These are phyloP conservation scores for Naso thynnoides DNA, from an alignment of 2,797 vertebrate genomes.

Conservation along the genomic window DNA sequence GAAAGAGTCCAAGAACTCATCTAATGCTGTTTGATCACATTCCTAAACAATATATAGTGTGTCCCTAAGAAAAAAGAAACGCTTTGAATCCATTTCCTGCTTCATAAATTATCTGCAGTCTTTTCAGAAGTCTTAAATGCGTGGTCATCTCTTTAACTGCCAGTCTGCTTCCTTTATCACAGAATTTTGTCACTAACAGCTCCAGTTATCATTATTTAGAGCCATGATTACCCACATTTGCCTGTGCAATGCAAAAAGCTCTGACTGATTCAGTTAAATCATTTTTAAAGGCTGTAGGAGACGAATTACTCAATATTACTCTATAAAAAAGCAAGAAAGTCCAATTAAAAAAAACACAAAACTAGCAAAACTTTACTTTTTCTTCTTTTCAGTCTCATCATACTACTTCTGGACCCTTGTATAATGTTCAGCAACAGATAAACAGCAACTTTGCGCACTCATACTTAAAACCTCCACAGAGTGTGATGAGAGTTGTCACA, in stretches of 20 bases:
- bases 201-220: no score
- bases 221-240: background rate
- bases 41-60: background rate
- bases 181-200: background rate
- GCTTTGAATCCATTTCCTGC: background rate
- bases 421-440: background rate
- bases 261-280: background rate
- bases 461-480: background rate
- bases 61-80: background rate
- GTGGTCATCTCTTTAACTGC: background rate
- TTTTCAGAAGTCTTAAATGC: background rate
- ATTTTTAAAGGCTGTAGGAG: background rate
- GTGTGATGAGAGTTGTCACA: background rate
- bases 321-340: background rate
- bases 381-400: background rate
- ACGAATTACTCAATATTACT: background rate
- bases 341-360: background rate
- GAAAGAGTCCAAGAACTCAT: constrained; percentile 1
- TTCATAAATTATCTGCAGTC: background rate
- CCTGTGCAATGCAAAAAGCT: background rate
- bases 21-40: constrained; percentile 11
- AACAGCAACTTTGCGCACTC: background rate
- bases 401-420: background rate
- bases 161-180: no score
- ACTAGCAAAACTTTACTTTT: background rate